phyloP scores from a whole-genome alignment of 1,140 invertebrate genomes.

The Orussus abietinus region DNA sequence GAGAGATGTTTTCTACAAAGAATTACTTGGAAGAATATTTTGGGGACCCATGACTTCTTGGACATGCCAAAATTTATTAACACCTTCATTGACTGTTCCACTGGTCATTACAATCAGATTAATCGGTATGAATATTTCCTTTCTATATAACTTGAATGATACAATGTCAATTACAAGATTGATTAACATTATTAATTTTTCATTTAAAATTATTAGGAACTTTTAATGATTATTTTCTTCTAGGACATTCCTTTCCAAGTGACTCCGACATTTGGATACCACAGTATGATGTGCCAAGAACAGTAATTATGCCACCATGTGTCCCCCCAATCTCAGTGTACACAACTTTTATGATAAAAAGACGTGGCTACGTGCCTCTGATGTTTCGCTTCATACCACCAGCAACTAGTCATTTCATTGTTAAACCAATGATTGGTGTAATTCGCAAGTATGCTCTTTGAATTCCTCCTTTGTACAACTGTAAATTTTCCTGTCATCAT shows the following conservation, averaged over 20 bases:
- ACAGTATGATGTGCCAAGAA: conserved; percentile 32
- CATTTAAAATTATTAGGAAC: conserved; percentile 2
- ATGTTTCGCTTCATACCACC: conserved; percentile 38
- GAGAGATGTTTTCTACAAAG: conserved; percentile 13
- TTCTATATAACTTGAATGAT: not conserved
- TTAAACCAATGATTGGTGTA: conserved; percentile 38
- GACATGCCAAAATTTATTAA: not conserved
- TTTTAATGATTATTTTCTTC: conserved; percentile 1
- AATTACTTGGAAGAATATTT: conserved; percentile 1
- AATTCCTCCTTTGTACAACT: conserved; percentile 2
- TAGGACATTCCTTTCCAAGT: conserved; percentile 31
- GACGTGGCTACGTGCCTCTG: conserved; percentile 26
- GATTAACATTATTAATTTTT: not conserved
- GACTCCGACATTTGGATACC: conserved; percentile 20
- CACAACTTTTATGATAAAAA: conserved; percentile 35
- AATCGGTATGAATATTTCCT: conserved; percentile 27
- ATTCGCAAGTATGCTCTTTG: conserved; percentile 24
- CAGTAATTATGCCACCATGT: conserved; percentile 34
- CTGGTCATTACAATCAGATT: conserved; percentile 20
- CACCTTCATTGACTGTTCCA: conserved; percentile 16
- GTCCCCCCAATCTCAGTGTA: conserved; percentile 29
- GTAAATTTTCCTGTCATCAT: not conserved
- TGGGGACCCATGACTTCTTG: not conserved
- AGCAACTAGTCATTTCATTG: conserved; percentile 22
- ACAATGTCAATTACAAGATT: no score